Base-by-base conservation (phyloP, 1,140 invertebrate species). In the Glomeris maerens region DNA sequence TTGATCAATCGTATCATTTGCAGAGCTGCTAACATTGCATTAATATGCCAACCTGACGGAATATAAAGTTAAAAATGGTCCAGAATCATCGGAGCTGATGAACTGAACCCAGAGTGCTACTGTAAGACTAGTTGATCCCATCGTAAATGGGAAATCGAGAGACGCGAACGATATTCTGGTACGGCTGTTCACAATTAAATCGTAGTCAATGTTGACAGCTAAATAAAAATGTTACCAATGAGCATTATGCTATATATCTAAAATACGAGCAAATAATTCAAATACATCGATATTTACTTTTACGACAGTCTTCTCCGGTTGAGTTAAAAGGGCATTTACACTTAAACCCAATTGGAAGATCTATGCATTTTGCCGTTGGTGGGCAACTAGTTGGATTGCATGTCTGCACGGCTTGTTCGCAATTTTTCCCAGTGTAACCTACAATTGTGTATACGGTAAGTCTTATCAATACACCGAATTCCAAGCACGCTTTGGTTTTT, bases 61-160 rank as follows among this genome's bases (percentile, higher is more conserved):
- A 62, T 94, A 97, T 0, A 95, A 72, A 0, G 88, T 93, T 57
- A 96, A 88, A 75, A 95, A 92, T 50, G 88, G 85, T 57, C 91
- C 92, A 50, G 78, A 79, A 62, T 88, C 87, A 61, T 91, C 86
- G 65, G 80, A 79, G 60, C 81, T 80, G 2, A 85, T 84, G 57
- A 92, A 98, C 65, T 92, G 87, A 0, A 98, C 87, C 94, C 94
- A 98, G 74, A 96, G 78, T 4, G 83, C 88, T 23, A 97, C 72
- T 0, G 91, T 92, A 7, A 97, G 68, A 63, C 83, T 85, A 53
- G 78, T 76, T 17, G 74, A 72, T 3, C 78, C 78, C 2, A 84
- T 79, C 55, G 81, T 78, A 71, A 95, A 93, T 47, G 92, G 92
- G 59, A 92, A 82, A 14, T 86, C 76, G 69, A 93, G 79, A 26